Percentiles rank a stretch among this genome's conserved stretches.
These are phyloP conservation scores for Bothrops alternatus DNA, from an alignment of 2,797 vertebrate species.

Conservation along the genomic window DNA sequence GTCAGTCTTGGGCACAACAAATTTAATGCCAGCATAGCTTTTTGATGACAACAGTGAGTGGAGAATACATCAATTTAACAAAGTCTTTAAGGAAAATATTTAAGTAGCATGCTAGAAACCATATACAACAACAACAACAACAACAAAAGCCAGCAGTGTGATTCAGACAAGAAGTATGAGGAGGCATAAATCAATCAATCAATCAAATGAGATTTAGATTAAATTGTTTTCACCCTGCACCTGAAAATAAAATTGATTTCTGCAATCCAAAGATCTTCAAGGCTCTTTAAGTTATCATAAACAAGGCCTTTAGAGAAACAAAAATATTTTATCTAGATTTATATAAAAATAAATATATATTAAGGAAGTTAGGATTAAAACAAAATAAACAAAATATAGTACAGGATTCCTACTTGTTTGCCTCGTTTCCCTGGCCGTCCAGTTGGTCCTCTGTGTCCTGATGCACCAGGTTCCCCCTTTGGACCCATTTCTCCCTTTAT, in stretches of 20 bases:
- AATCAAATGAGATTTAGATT: neutral
- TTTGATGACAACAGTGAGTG: neutral
- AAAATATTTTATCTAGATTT: neutral
- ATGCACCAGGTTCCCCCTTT: constrained; percentile 88
- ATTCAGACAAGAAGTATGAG: neutral
- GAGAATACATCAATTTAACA: neutral
- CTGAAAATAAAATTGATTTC: neutral
- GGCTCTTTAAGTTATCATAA: neutral
- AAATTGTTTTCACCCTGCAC: neutral
- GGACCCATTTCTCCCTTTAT: constrained; percentile 96
- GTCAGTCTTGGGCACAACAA: neutral
- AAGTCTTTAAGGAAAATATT: neutral
- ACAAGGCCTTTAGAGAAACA: neutral
- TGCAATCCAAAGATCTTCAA: neutral
- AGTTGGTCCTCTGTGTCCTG: constrained; percentile 92
- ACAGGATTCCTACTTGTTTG: constrained; percentile 81
- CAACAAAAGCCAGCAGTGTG: neutral
- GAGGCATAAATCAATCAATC: neutral
- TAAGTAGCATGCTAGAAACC: neutral
- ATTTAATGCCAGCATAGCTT: neutral
- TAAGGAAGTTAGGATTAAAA: neutral
- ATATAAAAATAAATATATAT: neutral
- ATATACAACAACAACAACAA: neutral
- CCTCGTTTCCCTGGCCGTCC: constrained; percentile 96
- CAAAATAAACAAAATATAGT: neutral